These are phyloP conservation scores for Campylomormyrus numenius DNA, from an alignment of 2,113 vertebrate species.

Conservation along the genomic window DNA sequence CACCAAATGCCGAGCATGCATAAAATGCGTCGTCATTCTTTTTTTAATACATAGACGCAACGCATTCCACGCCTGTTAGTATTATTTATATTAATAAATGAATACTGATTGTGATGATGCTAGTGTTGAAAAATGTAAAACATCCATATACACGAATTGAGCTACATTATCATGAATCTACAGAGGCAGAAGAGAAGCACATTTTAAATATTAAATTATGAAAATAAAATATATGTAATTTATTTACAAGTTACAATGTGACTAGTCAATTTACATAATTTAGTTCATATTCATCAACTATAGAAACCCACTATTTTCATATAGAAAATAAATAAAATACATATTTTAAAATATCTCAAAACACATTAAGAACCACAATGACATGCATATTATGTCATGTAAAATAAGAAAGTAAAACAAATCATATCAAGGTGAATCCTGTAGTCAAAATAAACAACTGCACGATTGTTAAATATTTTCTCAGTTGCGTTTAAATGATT, in stretches of 20 bases:
- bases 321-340: neutral
- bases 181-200: neutral
- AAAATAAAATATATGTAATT: neutral
- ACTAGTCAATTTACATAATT: neutral
- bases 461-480: neutral
- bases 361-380: neutral
- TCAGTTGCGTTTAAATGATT: neutral
- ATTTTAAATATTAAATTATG: neutral
- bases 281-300: neutral
- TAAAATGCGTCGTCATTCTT: neutral
- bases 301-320: neutral
- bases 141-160: neutral
- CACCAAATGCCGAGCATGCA: neutral
- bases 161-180: neutral
- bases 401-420: neutral
- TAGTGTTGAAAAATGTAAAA: neutral
- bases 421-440: neutral
- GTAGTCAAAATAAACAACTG: neutral
- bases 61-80: neutral
- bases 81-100: neutral
- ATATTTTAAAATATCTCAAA: neutral
- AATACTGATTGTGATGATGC: neutral
- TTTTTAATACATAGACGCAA: neutral
- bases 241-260: neutral
- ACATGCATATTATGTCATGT: neutral